Evolutionary conservation across 2,888 invertebrate genomes (phyloP).

Genomic region (Drosophila peninsularis): DNA sequence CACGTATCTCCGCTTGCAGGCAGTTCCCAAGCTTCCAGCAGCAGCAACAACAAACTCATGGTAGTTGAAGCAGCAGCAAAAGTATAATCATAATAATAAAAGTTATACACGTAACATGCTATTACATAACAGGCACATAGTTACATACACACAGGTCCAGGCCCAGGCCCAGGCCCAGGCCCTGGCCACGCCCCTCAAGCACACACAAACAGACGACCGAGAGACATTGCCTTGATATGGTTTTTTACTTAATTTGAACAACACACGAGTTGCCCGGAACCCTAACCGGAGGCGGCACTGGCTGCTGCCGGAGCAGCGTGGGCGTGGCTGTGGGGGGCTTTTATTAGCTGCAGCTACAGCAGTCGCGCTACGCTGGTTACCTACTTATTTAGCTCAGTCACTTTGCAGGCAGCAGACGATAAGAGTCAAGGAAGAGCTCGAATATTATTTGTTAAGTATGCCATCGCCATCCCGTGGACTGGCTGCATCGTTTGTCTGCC

Average conservation of each 20-base stretch:
- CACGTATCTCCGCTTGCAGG: constrained; percentile 64
- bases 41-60: constrained; percentile 33
- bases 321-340: not conserved
- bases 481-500: constrained; percentile 8
- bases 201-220: constrained; percentile 11
- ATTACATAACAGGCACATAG: constrained; percentile 71
- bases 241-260: constrained; percentile 71
- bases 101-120: constrained; percentile 80
- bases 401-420: constrained; percentile 43
- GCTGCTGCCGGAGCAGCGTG: not conserved
- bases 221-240: constrained; percentile 51
- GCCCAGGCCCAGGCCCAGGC: not conserved
- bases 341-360: constrained; percentile 26
- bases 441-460: constrained; percentile 9
- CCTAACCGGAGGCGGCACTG: not conserved
- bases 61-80: constrained; percentile 58
- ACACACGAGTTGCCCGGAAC: constrained; percentile 39
- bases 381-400: constrained; percentile 31
- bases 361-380: constrained; percentile 24
- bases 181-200: constrained; percentile 13
- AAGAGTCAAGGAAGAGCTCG: constrained; percentile 30
- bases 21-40: constrained; percentile 37
- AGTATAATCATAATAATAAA: constrained; percentile 78
- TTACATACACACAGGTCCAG: constrained; percentile 14
- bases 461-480: constrained; percentile 4